These are phyloP conservation scores for Halocaridina rubra DNA, from an alignment of 2,888 invertebrate genomes.

Conservation along the genomic window DNA sequence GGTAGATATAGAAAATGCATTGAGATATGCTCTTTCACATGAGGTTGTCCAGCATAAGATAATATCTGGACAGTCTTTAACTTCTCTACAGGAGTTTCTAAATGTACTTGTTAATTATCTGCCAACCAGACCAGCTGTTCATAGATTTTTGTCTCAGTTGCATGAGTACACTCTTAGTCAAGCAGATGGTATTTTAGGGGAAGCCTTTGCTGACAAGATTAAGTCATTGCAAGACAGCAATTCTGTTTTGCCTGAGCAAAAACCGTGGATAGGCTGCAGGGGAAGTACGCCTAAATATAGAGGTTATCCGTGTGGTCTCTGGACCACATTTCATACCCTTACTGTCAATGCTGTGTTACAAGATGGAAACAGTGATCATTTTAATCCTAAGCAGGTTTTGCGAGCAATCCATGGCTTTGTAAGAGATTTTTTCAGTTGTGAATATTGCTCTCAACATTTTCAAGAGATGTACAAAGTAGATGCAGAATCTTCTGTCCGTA, in stretches of 20 bases:
- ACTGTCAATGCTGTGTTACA: constrained; percentile 79
- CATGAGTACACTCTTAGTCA: constrained; percentile 71
- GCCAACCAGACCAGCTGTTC: constrained; percentile 80
- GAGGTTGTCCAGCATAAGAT: constrained; percentile 81
- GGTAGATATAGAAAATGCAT: constrained; percentile 86
- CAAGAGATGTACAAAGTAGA: constrained; percentile 82
- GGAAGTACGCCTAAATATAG: constrained; percentile 81
- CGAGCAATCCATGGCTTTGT: constrained; percentile 89
- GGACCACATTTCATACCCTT: constrained; percentile 93
- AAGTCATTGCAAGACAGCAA: constrained; percentile 12
- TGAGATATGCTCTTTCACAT: constrained; percentile 84
- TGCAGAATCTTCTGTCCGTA: constrained; percentile 77
- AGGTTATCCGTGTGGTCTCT: constrained; percentile 94
- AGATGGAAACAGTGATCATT: constrained; percentile 65
- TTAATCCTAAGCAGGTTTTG: constrained; percentile 77
- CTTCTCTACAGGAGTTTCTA: constrained; percentile 81
- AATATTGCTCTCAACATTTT: constrained; percentile 91
- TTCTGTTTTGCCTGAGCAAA: constrained; percentile 49
- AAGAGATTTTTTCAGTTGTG: constrained; percentile 92
- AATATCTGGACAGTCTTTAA: constrained; percentile 79
- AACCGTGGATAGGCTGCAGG: constrained; percentile 82
- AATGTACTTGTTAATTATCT: constrained; percentile 80
- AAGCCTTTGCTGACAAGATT: constrained; percentile 67
- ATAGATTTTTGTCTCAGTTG: constrained; percentile 76
- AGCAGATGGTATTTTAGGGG: constrained; percentile 67